phyloP scores from a whole-genome alignment of 2,797 vertebrate genomes.

The Hydrophis major region DNA sequence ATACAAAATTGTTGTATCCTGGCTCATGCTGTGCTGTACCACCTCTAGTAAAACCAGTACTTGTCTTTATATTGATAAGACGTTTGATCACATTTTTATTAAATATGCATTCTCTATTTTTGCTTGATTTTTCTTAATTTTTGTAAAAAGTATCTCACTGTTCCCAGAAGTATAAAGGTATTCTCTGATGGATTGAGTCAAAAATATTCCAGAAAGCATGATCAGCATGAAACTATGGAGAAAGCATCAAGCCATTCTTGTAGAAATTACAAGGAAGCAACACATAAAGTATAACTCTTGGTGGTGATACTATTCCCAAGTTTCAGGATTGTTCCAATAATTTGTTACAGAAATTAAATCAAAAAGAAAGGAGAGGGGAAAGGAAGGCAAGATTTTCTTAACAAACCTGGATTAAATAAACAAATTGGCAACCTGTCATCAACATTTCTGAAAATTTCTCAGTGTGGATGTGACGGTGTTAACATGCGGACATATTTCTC shows the following conservation, averaged over 20 bases:
- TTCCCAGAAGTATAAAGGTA: neutral
- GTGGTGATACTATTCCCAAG: neutral
- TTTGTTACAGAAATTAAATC: neutral
- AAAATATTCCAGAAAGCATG: neutral
- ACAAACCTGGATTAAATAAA: neutral
- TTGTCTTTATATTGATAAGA: neutral
- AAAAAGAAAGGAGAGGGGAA: neutral
- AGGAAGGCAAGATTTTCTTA: neutral
- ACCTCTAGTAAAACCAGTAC: neutral
- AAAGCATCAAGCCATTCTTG: neutral
- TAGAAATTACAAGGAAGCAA: neutral
- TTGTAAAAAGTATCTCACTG: neutral
- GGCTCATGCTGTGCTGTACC: neutral
- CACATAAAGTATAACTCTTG: neutral
- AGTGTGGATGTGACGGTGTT: neutral
- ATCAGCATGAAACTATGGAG: neutral
- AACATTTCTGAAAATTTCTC: neutral
- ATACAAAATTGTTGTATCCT: neutral
- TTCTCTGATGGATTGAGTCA: neutral
- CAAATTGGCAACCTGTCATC: neutral
- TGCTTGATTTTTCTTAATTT: neutral
- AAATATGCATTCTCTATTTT: neutral
- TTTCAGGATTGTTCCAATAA: neutral
- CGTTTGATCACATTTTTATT: neutral
- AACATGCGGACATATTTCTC: neutral